phyloP scores from a whole-genome alignment of 2,888 invertebrate genomes.

The Microctonus brassicae region DNA sequence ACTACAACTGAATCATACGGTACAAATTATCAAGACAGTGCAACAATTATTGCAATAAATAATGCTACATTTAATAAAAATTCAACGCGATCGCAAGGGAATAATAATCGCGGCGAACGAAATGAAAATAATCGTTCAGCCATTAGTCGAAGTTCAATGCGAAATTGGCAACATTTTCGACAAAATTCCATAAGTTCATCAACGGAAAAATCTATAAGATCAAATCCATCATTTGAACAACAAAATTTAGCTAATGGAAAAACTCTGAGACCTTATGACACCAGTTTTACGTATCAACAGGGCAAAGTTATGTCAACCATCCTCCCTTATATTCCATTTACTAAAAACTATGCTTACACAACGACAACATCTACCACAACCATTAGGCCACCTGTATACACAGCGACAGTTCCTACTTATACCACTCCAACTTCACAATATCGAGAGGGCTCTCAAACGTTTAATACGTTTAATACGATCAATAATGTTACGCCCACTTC shows the following conservation, averaged over 20 bases:
- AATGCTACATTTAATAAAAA: conserved; percentile 36
- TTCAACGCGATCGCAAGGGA: background rate
- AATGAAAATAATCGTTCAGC: conserved; percentile 37
- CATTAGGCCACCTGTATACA: conserved; percentile 53
- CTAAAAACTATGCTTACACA: conserved; percentile 61
- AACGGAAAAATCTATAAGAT: conserved; percentile 58
- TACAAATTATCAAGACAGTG: background rate
- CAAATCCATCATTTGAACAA: conserved; percentile 37
- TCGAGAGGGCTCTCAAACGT: conserved; percentile 19
- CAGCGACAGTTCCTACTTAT: conserved; percentile 61
- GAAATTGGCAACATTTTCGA: conserved; percentile 46
- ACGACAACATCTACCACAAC: conserved; percentile 51
- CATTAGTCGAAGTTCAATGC: conserved; percentile 37
- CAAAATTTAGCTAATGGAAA: conserved; percentile 45
- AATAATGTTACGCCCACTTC: conserved; percentile 38
- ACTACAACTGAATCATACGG: conserved; percentile 24
- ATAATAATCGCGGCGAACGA: conserved; percentile 29
- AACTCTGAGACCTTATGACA: conserved; percentile 59
- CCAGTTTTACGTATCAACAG: conserved; percentile 60
- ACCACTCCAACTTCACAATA: conserved; percentile 43
- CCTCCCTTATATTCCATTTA: conserved; percentile 65
- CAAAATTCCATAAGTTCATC: conserved; percentile 55
- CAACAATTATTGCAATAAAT: conserved; percentile 27
- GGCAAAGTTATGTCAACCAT: conserved; percentile 61
- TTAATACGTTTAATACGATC: conserved; percentile 9